These are phyloP conservation scores for Ibycter americanus DNA, from an alignment of 2,797 vertebrate genomes.

Conservation along the genomic window DNA sequence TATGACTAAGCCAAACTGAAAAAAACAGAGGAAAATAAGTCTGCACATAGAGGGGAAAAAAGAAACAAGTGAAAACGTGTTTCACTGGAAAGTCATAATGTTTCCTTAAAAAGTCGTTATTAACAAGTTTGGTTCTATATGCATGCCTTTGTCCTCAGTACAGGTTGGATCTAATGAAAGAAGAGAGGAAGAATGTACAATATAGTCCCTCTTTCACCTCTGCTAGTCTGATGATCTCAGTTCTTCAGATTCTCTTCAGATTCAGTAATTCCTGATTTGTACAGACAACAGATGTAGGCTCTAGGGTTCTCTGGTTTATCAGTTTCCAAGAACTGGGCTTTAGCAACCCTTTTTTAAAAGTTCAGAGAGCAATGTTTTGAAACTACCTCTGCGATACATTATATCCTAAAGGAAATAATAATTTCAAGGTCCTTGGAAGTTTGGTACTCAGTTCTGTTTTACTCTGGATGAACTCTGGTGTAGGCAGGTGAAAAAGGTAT, in stretches of 20 bases:
- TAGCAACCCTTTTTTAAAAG: neutral
- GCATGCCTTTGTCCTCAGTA: neutral
- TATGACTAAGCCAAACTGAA: neutral
- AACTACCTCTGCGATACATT: neutral
- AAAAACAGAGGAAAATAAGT: neutral
- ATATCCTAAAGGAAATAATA: neutral
- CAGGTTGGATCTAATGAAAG: neutral
- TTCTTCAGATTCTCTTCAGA: neutral
- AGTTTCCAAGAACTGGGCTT: conserved; percentile 22
- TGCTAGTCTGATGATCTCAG: neutral
- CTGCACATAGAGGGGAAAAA: neutral
- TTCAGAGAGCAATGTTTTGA: neutral
- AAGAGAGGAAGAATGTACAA: neutral
- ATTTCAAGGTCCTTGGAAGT: neutral
- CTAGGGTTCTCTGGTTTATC: neutral
- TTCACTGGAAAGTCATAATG: neutral
- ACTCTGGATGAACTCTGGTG: neutral
- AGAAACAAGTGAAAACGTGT: neutral
- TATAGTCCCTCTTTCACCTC: neutral
- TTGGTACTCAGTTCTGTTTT: neutral
- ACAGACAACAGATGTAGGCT: neutral
- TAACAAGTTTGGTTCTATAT: neutral
- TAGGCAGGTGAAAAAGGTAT: neutral
- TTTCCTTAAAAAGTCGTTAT: neutral
- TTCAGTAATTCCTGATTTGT: neutral